Evolutionary conservation across 2,113 vertebrate genomes (phyloP).

Genomic region (Talpa occidentalis): DNA sequence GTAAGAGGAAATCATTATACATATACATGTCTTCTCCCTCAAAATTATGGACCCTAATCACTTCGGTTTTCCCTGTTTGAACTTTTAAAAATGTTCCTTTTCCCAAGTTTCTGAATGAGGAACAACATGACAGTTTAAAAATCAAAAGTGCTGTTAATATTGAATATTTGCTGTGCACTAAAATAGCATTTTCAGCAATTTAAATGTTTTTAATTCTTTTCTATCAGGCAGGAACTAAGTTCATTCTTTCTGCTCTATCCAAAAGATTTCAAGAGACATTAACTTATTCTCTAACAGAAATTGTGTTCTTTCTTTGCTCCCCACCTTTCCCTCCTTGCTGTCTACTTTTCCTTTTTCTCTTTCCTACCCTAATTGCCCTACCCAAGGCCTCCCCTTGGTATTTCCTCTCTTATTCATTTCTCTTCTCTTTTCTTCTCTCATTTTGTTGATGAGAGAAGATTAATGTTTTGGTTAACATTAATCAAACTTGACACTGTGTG

Average conservation of each 20-base stretch:
- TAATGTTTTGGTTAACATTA: conserved; percentile 1
- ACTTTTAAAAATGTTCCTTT: conserved; percentile 11
- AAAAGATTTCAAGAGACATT: neutral
- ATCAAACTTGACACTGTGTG: neutral
- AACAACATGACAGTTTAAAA: conserved; percentile 25
- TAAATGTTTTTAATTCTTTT: conserved; percentile 52
- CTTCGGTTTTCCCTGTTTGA: neutral
- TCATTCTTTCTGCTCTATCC: neutral
- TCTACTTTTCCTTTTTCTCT: neutral
- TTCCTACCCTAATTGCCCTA: neutral
- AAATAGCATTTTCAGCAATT: conserved; percentile 49
- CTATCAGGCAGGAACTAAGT: neutral
- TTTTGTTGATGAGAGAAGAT: neutral
- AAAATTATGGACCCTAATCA: neutral
- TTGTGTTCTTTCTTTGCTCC: neutral
- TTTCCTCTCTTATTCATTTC: neutral
- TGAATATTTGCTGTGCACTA: conserved; percentile 2
- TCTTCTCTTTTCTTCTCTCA: neutral
- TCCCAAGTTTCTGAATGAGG: neutral
- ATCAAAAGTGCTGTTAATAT: conserved; percentile 7
- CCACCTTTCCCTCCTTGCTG: neutral
- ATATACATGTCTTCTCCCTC: neutral
- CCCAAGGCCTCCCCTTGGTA: neutral
- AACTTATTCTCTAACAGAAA: neutral
- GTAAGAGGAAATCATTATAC: neutral